A percentile compares a stretch with the other conserved stretches of the same genome.
These are phyloP conservation scores for Eulemur rufifrons DNA, from an alignment of 2,113 vertebrate genomes.

Conservation along the genomic window DNA sequence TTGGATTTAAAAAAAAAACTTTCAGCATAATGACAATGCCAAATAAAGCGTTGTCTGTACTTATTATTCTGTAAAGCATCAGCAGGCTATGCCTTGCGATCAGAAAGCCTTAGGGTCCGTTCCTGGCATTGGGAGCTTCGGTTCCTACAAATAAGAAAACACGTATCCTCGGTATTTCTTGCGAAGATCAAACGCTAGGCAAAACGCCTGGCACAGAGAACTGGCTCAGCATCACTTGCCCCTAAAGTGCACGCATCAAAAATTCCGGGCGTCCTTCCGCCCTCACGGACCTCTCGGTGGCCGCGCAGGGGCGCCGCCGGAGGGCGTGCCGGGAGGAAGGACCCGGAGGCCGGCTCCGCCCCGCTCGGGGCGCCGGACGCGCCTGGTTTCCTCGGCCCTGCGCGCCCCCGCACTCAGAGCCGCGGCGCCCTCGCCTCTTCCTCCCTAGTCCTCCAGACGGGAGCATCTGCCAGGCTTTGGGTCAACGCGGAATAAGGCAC, in stretches of 20 bases:
- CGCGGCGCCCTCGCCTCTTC: neutral
- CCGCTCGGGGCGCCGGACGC: neutral
- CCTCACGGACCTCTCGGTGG: too few species aligned
- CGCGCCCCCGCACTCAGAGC: accelerated
- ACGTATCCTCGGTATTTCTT: neutral
- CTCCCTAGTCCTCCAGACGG: too few species aligned
- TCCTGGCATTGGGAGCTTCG: neutral
- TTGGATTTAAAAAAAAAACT: constrained; percentile 1
- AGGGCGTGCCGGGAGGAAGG: neutral
- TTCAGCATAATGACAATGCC: neutral
- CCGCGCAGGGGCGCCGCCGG: neutral
- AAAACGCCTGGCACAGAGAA: neutral
- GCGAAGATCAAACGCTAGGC: neutral
- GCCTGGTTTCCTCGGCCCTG: neutral
- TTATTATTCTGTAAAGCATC: neutral
- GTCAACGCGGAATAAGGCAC: neutral
- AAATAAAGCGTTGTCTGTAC: neutral
- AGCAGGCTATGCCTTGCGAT: neutral
- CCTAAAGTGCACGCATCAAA: neutral
- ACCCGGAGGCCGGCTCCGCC: neutral
- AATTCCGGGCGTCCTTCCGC: accelerated
- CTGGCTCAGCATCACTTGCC: neutral
- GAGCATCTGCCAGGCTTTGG: neutral
- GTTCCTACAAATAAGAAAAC: neutral
- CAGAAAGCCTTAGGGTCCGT: neutral